Base-by-base conservation (phyloP, 2,888 invertebrate genomes). In the Mesorhabditis spiculigera region DNA sequence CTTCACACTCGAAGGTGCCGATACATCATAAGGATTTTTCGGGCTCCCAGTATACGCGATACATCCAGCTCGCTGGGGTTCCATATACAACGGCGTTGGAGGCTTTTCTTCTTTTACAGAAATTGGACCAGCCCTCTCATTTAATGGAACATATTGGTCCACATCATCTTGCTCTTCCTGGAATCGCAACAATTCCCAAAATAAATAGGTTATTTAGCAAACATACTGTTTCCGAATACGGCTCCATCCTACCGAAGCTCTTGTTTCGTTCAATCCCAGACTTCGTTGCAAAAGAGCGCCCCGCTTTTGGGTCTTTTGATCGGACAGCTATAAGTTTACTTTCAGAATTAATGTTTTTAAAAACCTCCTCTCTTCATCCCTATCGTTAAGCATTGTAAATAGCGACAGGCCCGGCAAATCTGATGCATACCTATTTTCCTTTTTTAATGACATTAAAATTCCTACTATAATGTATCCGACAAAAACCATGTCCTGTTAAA, bases 211-310 rank as follows among this genome's bases (percentile, higher is more conserved):
- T 28, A 28, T 28, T 28, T 28, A 28, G 28, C 28, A 28, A 28
- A 28, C 28, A 3, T 28, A 28, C 28, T 28, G 28, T 28, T 3
- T 66, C 71, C 41, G 71, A 73, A n/a, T 65, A 28, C 28, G 74
- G 68, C 3, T 65, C 45, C 6, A 74, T 71, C 44, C 42, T 70
- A 4, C 81, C 75, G 65, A 83, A 84, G 41, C 80, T 73, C 63
- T 84, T 84, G 65, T 83, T 83, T 41, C 83, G 64, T 66, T 79
- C 76, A 28, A 83, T 74, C 1, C 83, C 77, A n/a, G 82, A 82
- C 45, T 76, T 77, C 10, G 83, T 83, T 75, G 71, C 80, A 68
- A 84, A 83, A 28, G 76, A 68, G 43, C 84, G 67, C 41, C 71
- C 70, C 28, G 66, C 67, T 28, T 75, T 64, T 0, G 67, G 65